These are phyloP conservation scores for Sterna hirundo DNA, from an alignment of 2,113 vertebrate genomes.

Conservation along the genomic window DNA sequence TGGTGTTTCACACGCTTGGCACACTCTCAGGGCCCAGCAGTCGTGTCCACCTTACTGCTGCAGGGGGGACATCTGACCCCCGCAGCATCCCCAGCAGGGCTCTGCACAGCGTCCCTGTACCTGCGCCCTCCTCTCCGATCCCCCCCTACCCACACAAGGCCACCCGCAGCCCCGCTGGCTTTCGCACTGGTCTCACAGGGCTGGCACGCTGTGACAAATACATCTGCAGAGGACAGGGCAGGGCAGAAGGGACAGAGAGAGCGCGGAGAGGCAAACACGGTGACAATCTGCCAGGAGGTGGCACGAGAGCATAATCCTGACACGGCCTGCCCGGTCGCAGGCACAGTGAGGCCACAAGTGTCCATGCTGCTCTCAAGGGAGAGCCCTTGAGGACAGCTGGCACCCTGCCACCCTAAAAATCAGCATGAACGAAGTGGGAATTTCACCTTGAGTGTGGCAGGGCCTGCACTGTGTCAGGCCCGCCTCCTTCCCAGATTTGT, in stretches of 20 bases:
- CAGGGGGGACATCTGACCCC: background rate
- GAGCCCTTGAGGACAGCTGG: background rate
- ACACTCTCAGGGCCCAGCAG: background rate
- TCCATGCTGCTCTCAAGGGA: fast-evolving
- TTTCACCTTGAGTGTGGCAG: background rate
- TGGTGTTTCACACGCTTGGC: background rate
- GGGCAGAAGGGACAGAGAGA: background rate
- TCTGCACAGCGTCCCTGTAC: fast-evolving
- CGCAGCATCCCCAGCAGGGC: background rate
- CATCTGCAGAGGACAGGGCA: background rate
- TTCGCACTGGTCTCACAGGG: fast-evolving
- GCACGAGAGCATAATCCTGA: background rate
- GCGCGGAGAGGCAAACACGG: fast-evolving
- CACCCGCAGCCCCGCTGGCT: background rate
- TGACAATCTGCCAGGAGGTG: constrained; percentile 13
- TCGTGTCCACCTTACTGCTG: fast-evolving
- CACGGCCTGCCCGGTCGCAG: fast-evolving
- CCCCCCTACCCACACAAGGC: background rate
- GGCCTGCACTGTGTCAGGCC: background rate
- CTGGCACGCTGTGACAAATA: background rate
- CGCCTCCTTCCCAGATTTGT: background rate
- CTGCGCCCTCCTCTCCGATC: fast-evolving
- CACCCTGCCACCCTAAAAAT: background rate
- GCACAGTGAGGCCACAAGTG: background rate
- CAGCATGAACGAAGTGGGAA: fast-evolving